phyloP scores from a whole-genome alignment of 2,113 vertebrate genomes.

The Pica pica region DNA sequence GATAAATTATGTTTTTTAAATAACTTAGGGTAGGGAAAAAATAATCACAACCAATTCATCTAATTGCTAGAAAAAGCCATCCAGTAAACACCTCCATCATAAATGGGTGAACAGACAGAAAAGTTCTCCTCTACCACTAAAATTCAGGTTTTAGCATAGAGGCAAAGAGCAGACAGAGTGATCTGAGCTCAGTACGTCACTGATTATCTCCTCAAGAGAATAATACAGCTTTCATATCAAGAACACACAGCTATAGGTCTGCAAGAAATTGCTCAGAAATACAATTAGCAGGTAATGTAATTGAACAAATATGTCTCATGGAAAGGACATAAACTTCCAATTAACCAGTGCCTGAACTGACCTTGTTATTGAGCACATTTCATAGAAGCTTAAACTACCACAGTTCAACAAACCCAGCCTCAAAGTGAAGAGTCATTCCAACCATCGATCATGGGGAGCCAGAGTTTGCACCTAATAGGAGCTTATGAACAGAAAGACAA shows the following conservation, averaged over 20 bases:
- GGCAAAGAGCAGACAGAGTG: background rate
- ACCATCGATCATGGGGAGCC: background rate
- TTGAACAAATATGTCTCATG: background rate
- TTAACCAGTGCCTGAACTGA: background rate
- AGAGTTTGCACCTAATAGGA: background rate
- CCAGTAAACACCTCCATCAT: background rate
- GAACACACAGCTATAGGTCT: background rate
- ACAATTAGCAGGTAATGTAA: conserved; percentile 5
- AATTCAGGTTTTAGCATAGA: background rate
- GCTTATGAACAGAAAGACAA: background rate
- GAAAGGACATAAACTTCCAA: background rate
- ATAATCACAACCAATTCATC: background rate
- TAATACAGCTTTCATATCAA: background rate
- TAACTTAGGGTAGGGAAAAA: background rate
- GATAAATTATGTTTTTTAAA: background rate
- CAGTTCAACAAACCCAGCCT: background rate
- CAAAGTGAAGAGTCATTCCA: background rate
- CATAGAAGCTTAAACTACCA: background rate
- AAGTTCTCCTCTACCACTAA: background rate
- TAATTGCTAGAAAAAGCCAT: background rate
- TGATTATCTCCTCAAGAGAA: background rate
- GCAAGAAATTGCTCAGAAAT: conserved; percentile 21
- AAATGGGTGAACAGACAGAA: background rate
- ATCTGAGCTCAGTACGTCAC: background rate
- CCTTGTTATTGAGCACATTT: background rate